Evolutionary conservation across 2,113 vertebrate genomes (phyloP), one percentile per base, ranked within the genome.

Genomic region (Gnathonemus echidnorhynchus): DNA sequence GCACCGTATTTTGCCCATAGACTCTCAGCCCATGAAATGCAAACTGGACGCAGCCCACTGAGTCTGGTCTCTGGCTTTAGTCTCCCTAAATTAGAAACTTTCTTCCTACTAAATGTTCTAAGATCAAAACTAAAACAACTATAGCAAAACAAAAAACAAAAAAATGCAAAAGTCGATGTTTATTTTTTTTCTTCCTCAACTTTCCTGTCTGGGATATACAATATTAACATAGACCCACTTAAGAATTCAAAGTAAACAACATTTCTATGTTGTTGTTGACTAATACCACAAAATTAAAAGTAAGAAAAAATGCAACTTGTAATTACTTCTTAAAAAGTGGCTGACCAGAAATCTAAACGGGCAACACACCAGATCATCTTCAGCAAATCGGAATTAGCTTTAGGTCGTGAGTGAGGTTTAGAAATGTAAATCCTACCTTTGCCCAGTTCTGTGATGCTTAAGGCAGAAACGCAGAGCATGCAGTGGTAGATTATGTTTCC

Each of bases 1-100:
- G 88, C 91, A 89, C 92, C 94, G 93, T 94, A 95, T 95, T 96
- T 95, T 94, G 92, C 92, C 91, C 89, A 92, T 94, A 93, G 94
- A 94, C 91, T 94, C 92, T 93, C 94, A 94, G 91, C 89, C 45
- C 92, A 92, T 93, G 93, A 93, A 94, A 94, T 94, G 84, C 93
- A 95, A 95, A 93, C 92, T 94, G 90, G 91, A 93, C 84, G 49
- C 90, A 80, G 88, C 89, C 92, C 88, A 89, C 89, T 90, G 5
- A 91, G 88, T 89, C 86, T 89, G 13, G 66, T 90, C 92, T 93
- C 91, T 91, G 86, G 91, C 93, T 93, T 56, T 7, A 89, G 90
- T 83, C 62, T 83, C 91, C 91, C 87, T 53, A 89, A 93, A 70
- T 88, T 39, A 86, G 8, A 88, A 80, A 48, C 46, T 74, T 89